Conservation (phyloP, 1,140 invertebrate genomes). For the Holcopasites calliopsidis region DNA sequence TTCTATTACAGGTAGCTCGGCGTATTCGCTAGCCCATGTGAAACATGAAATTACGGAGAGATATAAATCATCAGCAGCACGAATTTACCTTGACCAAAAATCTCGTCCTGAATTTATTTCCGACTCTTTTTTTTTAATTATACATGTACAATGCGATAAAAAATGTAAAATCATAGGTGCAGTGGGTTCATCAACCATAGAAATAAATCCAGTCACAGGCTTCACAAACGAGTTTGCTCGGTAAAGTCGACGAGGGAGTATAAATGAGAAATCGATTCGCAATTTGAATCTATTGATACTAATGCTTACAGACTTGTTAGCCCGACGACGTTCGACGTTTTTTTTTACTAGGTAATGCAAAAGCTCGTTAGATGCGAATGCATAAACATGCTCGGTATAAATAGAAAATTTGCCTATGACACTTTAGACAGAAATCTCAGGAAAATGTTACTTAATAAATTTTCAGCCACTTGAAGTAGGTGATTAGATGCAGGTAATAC, state of each 20-base stretch:
- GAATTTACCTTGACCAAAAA: no score
- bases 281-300: slow-evolving; percentile 30
- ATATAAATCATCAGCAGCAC: background rate
- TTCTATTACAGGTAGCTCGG: background rate
- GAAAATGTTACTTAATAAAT: no score
- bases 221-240: background rate
- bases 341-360: background rate
- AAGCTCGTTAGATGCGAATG: slow-evolving; percentile 5
- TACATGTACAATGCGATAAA: no score
- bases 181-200: background rate
- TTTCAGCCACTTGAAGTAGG: no score
- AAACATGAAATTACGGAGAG: background rate
- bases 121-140: no score
- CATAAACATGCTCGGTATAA: background rate
- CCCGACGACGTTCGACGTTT: background rate
- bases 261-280: slow-evolving; percentile 26
- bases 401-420: no score
- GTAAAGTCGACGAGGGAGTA: background rate
- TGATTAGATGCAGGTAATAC: no score
- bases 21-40: background rate
- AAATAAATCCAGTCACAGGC: background rate
- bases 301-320: slow-evolving; percentile 20
- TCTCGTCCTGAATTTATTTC: no score
- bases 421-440: no score
- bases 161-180: no score